Evolutionary conservation across 2,113 vertebrate species (phyloP).

Genomic region (Gopherus evgoodei): DNA sequence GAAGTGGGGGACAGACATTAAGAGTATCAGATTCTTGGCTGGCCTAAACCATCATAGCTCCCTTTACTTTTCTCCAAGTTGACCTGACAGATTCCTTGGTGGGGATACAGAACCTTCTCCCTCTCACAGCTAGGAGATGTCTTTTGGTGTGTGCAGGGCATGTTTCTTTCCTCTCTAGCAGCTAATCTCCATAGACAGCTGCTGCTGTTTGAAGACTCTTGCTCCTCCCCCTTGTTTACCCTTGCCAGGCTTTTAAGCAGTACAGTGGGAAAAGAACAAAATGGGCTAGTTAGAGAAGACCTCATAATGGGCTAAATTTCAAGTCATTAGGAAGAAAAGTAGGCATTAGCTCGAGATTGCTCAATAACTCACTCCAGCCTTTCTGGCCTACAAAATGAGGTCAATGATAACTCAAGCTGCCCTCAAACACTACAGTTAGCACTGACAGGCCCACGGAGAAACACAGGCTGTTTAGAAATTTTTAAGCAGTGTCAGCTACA

Average conservation of each 20-base stretch:
- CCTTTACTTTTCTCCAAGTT: background rate
- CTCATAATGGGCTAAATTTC: background rate
- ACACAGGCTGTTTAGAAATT: background rate
- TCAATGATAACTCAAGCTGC: background rate
- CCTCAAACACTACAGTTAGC: background rate
- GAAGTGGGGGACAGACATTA: background rate
- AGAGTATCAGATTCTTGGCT: background rate
- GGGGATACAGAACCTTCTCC: background rate
- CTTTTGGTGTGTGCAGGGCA: background rate
- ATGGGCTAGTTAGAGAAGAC: background rate
- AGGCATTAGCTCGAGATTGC: background rate
- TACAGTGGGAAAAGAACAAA: background rate
- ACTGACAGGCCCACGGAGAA: conserved; percentile 4
- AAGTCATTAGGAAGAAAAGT: conserved; percentile 19
- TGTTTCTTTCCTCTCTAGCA: background rate
- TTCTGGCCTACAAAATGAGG: conserved; percentile 3
- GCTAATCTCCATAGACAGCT: background rate
- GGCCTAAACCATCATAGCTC: background rate
- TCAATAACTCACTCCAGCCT: conserved; percentile 1
- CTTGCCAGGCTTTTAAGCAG: background rate
- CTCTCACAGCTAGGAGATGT: background rate
- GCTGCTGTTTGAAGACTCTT: background rate
- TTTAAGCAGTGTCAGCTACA: background rate
- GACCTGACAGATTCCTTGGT: background rate
- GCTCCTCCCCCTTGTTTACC: background rate